Evolutionary conservation across 2,797 vertebrate genomes (phyloP).

Genomic region (Mastacembelus armatus): DNA sequence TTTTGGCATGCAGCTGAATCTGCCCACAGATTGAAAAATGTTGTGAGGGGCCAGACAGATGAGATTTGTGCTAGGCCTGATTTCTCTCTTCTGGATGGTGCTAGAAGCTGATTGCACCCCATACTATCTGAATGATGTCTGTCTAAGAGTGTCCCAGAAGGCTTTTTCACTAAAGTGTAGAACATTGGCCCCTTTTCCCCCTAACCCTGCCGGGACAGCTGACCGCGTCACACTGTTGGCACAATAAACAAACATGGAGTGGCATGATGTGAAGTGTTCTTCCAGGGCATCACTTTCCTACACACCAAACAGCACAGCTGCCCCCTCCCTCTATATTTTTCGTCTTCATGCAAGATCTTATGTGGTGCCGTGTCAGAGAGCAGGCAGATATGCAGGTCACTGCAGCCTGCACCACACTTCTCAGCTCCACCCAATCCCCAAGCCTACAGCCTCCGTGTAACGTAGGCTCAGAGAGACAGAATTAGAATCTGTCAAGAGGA

Average conservation of each 20-base stretch:
- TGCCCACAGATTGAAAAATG: constrained; percentile 71
- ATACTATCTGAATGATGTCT: constrained; percentile 68
- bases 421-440: constrained; percentile 29
- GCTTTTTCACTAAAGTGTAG: constrained; percentile 60
- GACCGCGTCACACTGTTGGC: constrained; percentile 71
- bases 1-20: constrained; percentile 59
- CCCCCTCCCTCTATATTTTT: constrained; percentile 20
- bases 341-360: constrained; percentile 43
- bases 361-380: constrained; percentile 39
- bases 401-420: background rate
- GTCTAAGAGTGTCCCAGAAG: constrained; percentile 54
- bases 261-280: constrained; percentile 71
- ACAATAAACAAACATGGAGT: constrained; percentile 75
- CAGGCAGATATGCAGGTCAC: constrained; percentile 32
- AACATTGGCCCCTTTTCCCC: constrained; percentile 46
- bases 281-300: constrained; percentile 47
- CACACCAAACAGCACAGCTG: constrained; percentile 52
- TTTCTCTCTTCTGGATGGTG: constrained; percentile 66
- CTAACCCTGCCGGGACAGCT: constrained; percentile 51
- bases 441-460: constrained; percentile 28
- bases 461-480: constrained; percentile 33
- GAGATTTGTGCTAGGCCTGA: constrained; percentile 66
- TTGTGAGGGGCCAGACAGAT: constrained; percentile 65
- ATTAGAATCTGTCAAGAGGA: constrained; percentile 69
- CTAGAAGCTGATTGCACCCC: constrained; percentile 68